phyloP scores from a whole-genome alignment of 2,797 vertebrate genomes.

The Poeciliopsis infans region DNA sequence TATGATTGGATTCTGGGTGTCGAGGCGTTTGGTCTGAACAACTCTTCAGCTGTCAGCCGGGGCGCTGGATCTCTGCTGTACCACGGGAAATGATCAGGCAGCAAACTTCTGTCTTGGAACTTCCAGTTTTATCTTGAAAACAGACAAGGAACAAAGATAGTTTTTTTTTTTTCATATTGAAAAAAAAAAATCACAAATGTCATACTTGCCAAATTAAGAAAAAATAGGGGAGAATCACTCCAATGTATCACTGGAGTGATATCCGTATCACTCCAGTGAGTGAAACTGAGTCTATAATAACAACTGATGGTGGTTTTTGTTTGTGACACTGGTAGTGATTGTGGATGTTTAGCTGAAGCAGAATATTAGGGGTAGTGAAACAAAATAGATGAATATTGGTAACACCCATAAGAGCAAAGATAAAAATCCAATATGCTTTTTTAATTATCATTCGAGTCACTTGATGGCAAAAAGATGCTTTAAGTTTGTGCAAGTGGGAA shows the following conservation, averaged over 20 bases:
- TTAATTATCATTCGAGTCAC: neutral
- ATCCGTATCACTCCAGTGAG: neutral
- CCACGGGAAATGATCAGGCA: constrained; percentile 27
- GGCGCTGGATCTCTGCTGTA: constrained; percentile 23
- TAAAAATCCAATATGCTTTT: neutral
- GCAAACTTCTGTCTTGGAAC: constrained; percentile 17
- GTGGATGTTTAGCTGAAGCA: neutral
- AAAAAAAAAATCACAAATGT: neutral
- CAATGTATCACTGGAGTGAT: too few species aligned
- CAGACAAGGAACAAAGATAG: neutral
- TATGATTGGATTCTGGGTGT: constrained; percentile 36
- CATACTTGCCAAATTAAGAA: neutral
- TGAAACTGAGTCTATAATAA: neutral
- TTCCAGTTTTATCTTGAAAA: constrained; percentile 34
- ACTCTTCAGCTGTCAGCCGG: constrained; percentile 27
- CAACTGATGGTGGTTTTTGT: neutral
- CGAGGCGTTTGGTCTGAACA: constrained; percentile 26
- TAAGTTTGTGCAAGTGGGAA: neutral
- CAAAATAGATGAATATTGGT: neutral
- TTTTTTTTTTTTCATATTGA: neutral
- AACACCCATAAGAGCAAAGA: neutral
- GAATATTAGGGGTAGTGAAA: neutral
- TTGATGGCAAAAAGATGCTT: neutral
- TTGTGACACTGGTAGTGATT: neutral
- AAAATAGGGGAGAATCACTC: too few species aligned